Evolutionary conservation across 1,140 invertebrate species (phyloP), one percentile per base, ranked within the genome.

Genomic region (Pseudachorutes palmiensis): DNA sequence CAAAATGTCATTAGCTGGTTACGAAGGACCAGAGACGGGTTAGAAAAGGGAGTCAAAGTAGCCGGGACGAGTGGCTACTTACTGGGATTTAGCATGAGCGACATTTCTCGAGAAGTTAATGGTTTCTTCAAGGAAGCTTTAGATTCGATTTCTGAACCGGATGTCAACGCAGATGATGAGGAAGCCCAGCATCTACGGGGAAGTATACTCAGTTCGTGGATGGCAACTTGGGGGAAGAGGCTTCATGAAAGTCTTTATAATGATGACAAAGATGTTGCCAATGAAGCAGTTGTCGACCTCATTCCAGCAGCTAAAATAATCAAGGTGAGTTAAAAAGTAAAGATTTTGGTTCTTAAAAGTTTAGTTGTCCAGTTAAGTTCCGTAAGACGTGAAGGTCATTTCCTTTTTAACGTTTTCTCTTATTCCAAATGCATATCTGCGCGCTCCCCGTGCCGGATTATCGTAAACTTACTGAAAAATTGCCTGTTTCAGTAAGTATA

Each of bases 1-100:
- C 45, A 66, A 31, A 32, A 61, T 28, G 5, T 66, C n/a, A 48
- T 66, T 41, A 49, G 60, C 19, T 66, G 64, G 64, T 36, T 66
- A 24, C 3, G 29, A 33, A 57, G 26, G 24, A 58, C 28, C 2
- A 65, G 55, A 32, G 32, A 30, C 14, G 24, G 26, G 24, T 31
- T 64, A 28, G 30, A 65, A 3, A 45, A 58, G 2, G 29, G 33
- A 32, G 33, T 32, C 24, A n/a, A 19, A 12, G 22, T 49, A 28
- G 29, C 49, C 16, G 62, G 49, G 28, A 64, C 48, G 48, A 30
- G 45, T 51, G 62, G 49, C 24, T 65, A 58, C 51, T 45, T 57
- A 5, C 55, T 58, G 19, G 55, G 58, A 33, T 45, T 57, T 32
- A 57, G 57, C 26, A 55, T 36, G 29, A 65, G 57, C 14, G 32